Conservation (phyloP, 2,113 vertebrate genomes). For the Fregetta grallaria region DNA sequence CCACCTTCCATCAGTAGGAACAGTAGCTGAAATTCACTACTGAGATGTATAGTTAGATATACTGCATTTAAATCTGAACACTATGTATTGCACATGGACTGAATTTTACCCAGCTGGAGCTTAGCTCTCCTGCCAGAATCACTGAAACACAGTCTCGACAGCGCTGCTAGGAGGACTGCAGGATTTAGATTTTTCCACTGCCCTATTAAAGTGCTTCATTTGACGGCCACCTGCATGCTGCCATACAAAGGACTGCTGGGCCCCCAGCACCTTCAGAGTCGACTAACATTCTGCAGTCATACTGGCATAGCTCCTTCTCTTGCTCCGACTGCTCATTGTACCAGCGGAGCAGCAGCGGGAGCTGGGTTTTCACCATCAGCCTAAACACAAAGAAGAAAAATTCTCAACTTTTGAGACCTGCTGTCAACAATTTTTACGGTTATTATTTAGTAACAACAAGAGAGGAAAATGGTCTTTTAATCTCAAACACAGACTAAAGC, state of each 20-base stretch:
- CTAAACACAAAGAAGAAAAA: background rate
- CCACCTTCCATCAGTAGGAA: background rate
- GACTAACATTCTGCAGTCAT: background rate
- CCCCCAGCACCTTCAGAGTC: background rate
- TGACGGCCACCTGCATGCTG: background rate
- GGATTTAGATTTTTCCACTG: background rate
- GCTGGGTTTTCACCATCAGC: background rate
- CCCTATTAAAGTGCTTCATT: background rate
- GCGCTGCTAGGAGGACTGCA: background rate
- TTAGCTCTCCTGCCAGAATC: background rate
- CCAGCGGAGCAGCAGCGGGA: background rate
- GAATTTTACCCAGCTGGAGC: background rate
- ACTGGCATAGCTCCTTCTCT: background rate
- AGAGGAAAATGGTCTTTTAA: background rate
- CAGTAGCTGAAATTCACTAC: background rate
- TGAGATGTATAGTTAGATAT: background rate
- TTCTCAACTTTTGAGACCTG: background rate
- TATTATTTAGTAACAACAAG: background rate
- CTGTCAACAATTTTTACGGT: background rate
- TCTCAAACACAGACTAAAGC: background rate
- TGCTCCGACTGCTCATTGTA: rapidly evolving
- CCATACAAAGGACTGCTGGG: background rate
- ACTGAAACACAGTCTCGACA: background rate
- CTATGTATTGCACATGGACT: background rate
- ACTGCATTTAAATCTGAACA: background rate